Percentiles rank a stretch among this genome's conserved stretches.
Evolutionary conservation across 92 coral and sea anemone species (phyloP).

Genomic region (Porites divaricata): DNA sequence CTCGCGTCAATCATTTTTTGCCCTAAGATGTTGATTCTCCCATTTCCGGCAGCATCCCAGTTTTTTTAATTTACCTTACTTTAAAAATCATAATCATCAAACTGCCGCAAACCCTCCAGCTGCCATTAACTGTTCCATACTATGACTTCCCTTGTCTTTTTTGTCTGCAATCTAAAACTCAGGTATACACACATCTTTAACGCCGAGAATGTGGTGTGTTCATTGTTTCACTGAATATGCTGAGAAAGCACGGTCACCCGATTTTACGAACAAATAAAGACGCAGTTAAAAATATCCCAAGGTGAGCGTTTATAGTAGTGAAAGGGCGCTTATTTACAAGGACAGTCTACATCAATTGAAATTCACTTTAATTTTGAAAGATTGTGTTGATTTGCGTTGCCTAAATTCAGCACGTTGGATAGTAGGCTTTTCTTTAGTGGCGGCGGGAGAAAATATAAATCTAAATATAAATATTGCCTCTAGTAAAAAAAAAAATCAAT

Average conservation of each 20-base stretch:
- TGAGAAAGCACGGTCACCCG: too few relatives aligned
- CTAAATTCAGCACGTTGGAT: neutral
- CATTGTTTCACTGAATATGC: too few relatives aligned
- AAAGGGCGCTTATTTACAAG: too few relatives aligned
- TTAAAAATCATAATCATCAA: neutral
- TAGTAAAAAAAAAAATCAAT: neutral
- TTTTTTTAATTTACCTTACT: slow-evolving; percentile 27
- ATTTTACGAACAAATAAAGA: neutral
- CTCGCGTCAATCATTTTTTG: neutral
- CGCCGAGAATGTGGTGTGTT: neutral
- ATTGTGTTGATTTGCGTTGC: neutral
- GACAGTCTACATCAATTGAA: neutral
- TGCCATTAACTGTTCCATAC: neutral
- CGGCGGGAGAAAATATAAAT: neutral
- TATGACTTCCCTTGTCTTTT: neutral
- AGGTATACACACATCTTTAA: neutral
- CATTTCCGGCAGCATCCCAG: slow-evolving; percentile 16
- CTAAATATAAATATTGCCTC: neutral
- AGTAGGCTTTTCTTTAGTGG: neutral
- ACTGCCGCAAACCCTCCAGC: neutral
- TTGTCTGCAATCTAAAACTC: neutral
- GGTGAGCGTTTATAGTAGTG: too few relatives aligned
- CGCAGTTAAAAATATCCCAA: neutral
- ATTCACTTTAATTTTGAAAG: neutral
- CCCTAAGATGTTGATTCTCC: slow-evolving; percentile 7